A percentile compares a stretch with the other conserved stretches of the same genome.
phyloP scores from a whole-genome alignment of 1,140 invertebrate genomes.

The Araneus ventricosus region DNA sequence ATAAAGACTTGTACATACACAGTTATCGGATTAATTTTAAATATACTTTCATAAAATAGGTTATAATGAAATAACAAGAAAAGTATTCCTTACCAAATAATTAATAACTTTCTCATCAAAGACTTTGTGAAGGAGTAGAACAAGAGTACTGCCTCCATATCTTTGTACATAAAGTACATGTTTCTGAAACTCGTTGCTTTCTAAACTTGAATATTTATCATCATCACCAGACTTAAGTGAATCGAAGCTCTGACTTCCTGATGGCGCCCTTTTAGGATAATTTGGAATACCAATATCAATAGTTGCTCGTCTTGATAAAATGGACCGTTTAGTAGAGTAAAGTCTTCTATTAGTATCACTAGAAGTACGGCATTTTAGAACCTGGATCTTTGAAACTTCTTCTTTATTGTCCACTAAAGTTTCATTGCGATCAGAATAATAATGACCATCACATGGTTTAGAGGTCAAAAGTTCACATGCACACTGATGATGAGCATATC shows the following conservation, averaged over 20 bases:
- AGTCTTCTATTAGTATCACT: not conserved
- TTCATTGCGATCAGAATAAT: not conserved
- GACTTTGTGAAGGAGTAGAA: constrained; percentile 42
- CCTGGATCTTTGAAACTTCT: constrained; percentile 27
- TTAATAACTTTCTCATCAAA: constrained; percentile 60
- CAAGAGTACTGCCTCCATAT: constrained; percentile 38
- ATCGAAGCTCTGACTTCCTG: not conserved
- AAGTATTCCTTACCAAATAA: constrained; percentile 47
- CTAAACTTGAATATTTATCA: constrained; percentile 14
- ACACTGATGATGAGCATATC: not conserved
- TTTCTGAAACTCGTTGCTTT: constrained; percentile 56
- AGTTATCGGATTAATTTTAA: no score
- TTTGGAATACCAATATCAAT: not conserved
- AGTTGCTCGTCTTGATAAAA: not conserved
- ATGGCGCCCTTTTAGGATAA: not conserved
- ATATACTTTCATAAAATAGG: not conserved
- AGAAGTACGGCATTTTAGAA: constrained; percentile 44
- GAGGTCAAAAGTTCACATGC: not conserved
- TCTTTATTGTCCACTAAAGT: not conserved
- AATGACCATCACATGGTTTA: not conserved
- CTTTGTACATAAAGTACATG: constrained; percentile 59
- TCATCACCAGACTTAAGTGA: not conserved
- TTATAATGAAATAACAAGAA: not conserved
- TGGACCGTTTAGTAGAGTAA: not conserved
- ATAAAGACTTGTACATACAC: no score